These are phyloP conservation scores for Noctua fimbriata DNA, from an alignment of 2,888 invertebrate genomes.

Conservation along the genomic window DNA sequence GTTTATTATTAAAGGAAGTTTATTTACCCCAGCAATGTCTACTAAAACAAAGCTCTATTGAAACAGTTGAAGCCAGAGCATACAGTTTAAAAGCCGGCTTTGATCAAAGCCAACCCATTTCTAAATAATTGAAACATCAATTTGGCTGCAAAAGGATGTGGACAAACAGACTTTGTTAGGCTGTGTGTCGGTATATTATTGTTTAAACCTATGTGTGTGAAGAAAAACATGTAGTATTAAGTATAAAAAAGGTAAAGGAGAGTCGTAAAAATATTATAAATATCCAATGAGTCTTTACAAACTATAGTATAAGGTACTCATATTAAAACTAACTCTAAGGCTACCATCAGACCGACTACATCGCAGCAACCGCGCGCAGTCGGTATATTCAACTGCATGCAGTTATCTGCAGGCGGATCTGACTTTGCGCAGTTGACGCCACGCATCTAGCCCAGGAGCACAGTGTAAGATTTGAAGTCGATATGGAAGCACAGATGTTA, in stretches of 20 bases:
- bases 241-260: neutral
- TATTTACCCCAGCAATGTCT: neutral
- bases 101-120: conserved; percentile 21
- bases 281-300: neutral
- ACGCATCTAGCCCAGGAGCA: no score
- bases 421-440: no score
- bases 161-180: neutral
- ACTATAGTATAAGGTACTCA: neutral
- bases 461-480: no score
- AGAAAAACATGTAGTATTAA: neutral
- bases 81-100: conserved; percentile 2
- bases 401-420: no score
- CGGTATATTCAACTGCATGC: no score
- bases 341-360: no score
- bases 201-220: neutral
- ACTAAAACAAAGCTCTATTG: neutral
- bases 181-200: neutral
- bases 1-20: conserved; percentile 3
- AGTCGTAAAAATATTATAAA: neutral
- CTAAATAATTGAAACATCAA: conserved; percentile 32
- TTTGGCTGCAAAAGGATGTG: conserved; percentile 4
- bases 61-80: conserved; percentile 1
- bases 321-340: neutral
- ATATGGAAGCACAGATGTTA: no score
- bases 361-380: no score